These are phyloP conservation scores for Papilio demoleus DNA, from an alignment of 2,888 invertebrate species.

Conservation along the genomic window DNA sequence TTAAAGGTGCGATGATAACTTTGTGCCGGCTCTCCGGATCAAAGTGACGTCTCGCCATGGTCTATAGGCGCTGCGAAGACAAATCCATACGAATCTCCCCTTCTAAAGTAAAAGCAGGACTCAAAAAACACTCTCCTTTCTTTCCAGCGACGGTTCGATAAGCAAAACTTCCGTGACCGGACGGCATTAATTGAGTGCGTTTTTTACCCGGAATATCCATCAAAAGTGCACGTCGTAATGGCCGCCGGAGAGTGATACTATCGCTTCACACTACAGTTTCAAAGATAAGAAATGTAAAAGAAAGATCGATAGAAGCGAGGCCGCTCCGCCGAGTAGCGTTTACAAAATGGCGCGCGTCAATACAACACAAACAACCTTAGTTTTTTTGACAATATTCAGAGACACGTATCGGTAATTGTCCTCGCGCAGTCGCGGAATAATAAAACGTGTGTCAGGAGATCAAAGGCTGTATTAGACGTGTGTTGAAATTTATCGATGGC, in stretches of 20 bases:
- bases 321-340: conserved; percentile 45
- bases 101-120: conserved; percentile 61
- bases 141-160: conserved; percentile 62
- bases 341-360: conserved; percentile 63
- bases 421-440: conserved; percentile 73
- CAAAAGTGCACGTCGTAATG: conserved; percentile 80
- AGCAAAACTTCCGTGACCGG: conserved; percentile 78
- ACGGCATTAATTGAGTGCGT: conserved; percentile 74
- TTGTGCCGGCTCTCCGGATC: conserved; percentile 26
- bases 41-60: conserved; percentile 29
- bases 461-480: conserved; percentile 80
- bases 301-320: conserved; percentile 57
- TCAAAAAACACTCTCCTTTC: conserved; percentile 59
- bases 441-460: conserved; percentile 75
- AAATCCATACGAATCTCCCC: conserved; percentile 1
- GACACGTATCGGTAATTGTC: conserved; percentile 78
- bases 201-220: conserved; percentile 70
- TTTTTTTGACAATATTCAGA: conserved; percentile 73
- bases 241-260: conserved; percentile 67
- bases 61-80: conserved; percentile 28
- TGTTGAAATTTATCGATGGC: conserved; percentile 78
- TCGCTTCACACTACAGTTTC: conserved; percentile 62
- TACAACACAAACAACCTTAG: conserved; percentile 52
- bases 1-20: conserved; percentile 57
- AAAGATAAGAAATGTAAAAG: conserved; percentile 56